Evolutionary conservation across 2,113 vertebrate genomes (phyloP), one percentile per base, ranked within the genome.

Genomic region (Etheostoma cragini): DNA sequence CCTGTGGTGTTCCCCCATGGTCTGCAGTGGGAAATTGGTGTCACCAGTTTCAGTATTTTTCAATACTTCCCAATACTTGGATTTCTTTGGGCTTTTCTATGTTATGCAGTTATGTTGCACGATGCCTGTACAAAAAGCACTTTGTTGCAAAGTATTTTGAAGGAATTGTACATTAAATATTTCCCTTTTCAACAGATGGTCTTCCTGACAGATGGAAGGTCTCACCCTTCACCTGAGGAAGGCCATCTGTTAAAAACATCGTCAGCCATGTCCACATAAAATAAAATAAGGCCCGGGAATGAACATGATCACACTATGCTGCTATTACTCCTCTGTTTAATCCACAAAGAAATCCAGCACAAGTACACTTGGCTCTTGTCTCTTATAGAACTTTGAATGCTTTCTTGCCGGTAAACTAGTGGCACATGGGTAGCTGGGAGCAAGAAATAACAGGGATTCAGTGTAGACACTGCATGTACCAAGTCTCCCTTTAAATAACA

Each of bases 401-500:
- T 61, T 30, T 67, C 64, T 72, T 58, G 17, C 62, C 70, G 74
- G 46, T 72, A 46, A 75, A 60, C 45, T 38, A 47, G 73, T 22
- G 63, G 53, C 21, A 58, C 62, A 74, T 38, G 63, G 24, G 58
- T 33, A 69, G 26, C 61, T 80, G 69, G 82, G 61, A 75, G 77
- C 76, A 65, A 78, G 73, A 72, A 72, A 74, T 81, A 68, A 71
- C 46, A 35, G 63, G 76, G 77, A 47, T 54, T 79, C 50, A 84
- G 63, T 26, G 21, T 13, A 56, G 57, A 65, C 58, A 67, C 15
- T n/a, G 26, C 22, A 26, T 76, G 58, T 67, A 75, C 77, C 77
- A 83, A 89, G 42, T 52, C 74, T 70, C 49, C 26, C 56, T 15
- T 80, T 65, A 77, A 76, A 88, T 45, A 71, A 76, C 46, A 72